Percentiles rank a stretch among this genome's conserved stretches.
phyloP scores from a whole-genome alignment of 2,113 vertebrate species.

The Delphinapterus leucas region DNA sequence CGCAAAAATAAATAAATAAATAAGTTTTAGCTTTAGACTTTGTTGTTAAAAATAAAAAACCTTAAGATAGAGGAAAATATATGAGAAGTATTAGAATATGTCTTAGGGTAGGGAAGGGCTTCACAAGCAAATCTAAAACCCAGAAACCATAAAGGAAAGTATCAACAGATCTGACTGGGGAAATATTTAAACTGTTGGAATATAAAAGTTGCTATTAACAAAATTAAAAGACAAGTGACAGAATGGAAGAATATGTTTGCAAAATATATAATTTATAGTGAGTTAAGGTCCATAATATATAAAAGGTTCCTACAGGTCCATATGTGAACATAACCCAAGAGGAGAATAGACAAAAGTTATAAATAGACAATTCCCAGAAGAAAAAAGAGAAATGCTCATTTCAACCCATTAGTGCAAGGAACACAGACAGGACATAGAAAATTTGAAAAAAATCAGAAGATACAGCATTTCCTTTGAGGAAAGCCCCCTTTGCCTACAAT shows the following conservation, averaged over 20 bases:
- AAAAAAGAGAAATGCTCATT: background rate
- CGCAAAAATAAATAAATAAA: background rate
- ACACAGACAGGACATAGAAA: background rate
- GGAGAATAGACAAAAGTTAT: background rate
- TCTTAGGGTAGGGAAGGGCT: background rate
- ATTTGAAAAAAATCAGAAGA: background rate
- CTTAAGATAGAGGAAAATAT: slow-evolving; percentile 1
- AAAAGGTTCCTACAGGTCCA: background rate
- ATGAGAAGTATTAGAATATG: background rate
- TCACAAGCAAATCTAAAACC: background rate
- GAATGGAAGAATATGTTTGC: background rate
- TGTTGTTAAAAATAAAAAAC: background rate
- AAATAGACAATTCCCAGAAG: background rate
- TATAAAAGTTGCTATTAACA: slow-evolving; percentile 23
- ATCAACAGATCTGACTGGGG: background rate
- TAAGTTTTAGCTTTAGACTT: slow-evolving; percentile 3
- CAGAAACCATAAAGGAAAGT: slow-evolving; percentile 1
- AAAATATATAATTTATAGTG: slow-evolving; percentile 5
- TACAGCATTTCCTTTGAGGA: background rate
- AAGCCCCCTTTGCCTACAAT: background rate
- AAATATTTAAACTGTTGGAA: background rate
- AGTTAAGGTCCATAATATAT: background rate
- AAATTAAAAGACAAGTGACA: background rate
- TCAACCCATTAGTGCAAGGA: background rate
- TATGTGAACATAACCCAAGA: background rate